A percentile compares a stretch with the other conserved stretches of the same genome.
Conservation (phyloP, 1,140 invertebrate genomes). For the Zaprionus ghesquierei region DNA sequence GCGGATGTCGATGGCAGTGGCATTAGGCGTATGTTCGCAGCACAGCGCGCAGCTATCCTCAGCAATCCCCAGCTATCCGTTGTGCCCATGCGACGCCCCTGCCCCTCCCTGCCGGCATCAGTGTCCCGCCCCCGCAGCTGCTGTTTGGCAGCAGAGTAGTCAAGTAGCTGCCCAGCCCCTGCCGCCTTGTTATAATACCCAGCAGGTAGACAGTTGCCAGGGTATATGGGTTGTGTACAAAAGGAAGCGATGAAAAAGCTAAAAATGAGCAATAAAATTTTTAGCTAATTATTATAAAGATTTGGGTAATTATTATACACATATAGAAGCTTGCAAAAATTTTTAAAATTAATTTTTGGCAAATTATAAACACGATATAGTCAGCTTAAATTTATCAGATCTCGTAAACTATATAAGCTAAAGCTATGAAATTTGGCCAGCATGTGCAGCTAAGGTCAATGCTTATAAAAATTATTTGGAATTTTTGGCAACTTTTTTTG, state of each 20-base stretch:
- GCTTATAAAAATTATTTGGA: too few species aligned
- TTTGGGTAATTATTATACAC: too few species aligned
- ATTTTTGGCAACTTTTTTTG: not conserved
- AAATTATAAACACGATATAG: too few species aligned
- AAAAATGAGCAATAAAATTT: too few species aligned
- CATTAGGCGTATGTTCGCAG: slow-evolving; percentile 75
- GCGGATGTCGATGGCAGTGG: slow-evolving; percentile 77
- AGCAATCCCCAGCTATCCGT: not conserved
- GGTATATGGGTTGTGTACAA: not conserved
- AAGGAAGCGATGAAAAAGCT: not conserved
- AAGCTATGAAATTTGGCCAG: not conserved
- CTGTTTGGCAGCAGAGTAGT: slow-evolving; percentile 37
- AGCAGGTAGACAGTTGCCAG: not conserved
- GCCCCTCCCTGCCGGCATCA: slow-evolving; percentile 7
- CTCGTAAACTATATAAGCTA: not conserved
- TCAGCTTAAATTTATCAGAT: not conserved
- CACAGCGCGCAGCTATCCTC: slow-evolving; percentile 8
- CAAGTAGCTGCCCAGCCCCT: slow-evolving; percentile 29
- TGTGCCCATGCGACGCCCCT: slow-evolving; percentile 11
- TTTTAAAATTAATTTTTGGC: too few species aligned
- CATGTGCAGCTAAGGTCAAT: too few species aligned
- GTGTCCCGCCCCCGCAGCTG: slow-evolving; percentile 54
- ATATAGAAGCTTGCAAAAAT: too few species aligned
- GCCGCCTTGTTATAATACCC: not conserved
- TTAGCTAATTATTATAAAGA: too few species aligned